Evolutionary conservation across 2,888 invertebrate genomes (phyloP).

Genomic region (Chaetoderma sp.): DNA sequence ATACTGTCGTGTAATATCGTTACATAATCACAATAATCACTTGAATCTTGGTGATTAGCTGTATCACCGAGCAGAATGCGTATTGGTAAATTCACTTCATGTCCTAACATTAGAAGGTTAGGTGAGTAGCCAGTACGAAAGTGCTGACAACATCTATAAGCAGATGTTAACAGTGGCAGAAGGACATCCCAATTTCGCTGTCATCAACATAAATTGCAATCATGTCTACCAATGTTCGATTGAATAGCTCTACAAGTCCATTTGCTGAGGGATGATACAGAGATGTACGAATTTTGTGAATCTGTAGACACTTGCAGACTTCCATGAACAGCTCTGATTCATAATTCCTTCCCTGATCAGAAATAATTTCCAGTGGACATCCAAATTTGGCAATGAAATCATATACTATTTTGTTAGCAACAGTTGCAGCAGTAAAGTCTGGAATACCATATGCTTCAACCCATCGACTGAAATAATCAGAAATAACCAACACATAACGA

Average conservation of each 20-base stretch:
- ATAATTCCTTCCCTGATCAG: conserved; percentile 10
- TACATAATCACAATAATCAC: too few species aligned
- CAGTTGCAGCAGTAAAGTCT: not conserved
- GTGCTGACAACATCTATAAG: conserved; percentile 28
- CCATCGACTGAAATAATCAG: conserved; percentile 12
- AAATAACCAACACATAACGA: conserved; percentile 15
- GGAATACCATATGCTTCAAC: conserved; percentile 13
- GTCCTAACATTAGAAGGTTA: conserved; percentile 32
- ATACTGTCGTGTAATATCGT: too few species aligned
- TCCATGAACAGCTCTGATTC: conserved; percentile 5
- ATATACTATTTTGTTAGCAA: not conserved
- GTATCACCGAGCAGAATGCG: conserved; percentile 22
- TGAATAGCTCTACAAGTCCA: conserved; percentile 32
- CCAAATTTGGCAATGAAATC: not conserved
- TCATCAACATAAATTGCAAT: conserved; percentile 25
- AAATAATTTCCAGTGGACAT: not conserved
- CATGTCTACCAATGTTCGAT: conserved; percentile 26
- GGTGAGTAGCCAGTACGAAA: conserved; percentile 33
- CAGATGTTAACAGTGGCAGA: conserved; percentile 28
- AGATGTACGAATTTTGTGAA: conserved; percentile 23
- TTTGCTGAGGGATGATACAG: conserved; percentile 29
- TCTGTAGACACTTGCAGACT: conserved; percentile 3
- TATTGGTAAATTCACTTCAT: conserved; percentile 29
- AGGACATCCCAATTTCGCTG: conserved; percentile 34
- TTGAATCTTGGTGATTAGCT: not conserved